Conservation (phyloP, 2,888 invertebrate genomes). For the Tetramorium bicarinatum region DNA sequence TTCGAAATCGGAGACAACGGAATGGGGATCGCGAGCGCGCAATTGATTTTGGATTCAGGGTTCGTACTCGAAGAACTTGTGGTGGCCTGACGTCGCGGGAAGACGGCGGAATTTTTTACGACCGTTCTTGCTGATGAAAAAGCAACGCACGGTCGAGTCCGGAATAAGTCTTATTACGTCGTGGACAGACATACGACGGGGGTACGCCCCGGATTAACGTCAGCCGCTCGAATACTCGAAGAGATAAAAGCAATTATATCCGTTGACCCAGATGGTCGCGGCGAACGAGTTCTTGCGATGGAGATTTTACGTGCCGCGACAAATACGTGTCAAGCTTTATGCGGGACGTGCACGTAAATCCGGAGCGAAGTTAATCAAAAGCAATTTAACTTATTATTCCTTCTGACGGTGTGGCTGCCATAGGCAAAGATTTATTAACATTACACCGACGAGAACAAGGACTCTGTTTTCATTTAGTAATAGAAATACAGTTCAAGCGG, state of each 20-base stretch:
- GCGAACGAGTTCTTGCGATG: constrained; percentile 40
- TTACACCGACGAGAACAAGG: not conserved
- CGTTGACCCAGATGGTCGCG: constrained; percentile 37
- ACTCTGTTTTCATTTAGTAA: not conserved
- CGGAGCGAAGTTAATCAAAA: constrained; percentile 42
- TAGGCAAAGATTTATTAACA: constrained; percentile 29
- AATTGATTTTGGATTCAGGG: constrained; percentile 37
- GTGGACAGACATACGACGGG: constrained; percentile 16
- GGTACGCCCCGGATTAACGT: constrained; percentile 28
- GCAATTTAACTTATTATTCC: constrained; percentile 40
- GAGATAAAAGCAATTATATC: constrained; percentile 54
- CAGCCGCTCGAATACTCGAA: constrained; percentile 28
- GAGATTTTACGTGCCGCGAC: constrained; percentile 38
- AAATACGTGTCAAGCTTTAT: constrained; percentile 42
- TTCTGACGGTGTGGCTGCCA: not conserved
- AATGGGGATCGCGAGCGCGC: not conserved
- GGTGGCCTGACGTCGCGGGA: constrained; percentile 9
- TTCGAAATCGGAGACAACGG: not conserved
- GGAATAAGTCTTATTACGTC: constrained; percentile 40
- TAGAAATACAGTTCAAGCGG: not conserved
- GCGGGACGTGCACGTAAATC: constrained; percentile 25
- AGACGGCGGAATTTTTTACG: constrained; percentile 13
- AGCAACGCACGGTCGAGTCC: constrained; percentile 39
- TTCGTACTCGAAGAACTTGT: constrained; percentile 15
- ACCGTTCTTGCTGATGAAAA: constrained; percentile 20